Evolutionary conservation across 2,797 vertebrate species (phyloP).

Genomic region (Paguma larvata): DNA sequence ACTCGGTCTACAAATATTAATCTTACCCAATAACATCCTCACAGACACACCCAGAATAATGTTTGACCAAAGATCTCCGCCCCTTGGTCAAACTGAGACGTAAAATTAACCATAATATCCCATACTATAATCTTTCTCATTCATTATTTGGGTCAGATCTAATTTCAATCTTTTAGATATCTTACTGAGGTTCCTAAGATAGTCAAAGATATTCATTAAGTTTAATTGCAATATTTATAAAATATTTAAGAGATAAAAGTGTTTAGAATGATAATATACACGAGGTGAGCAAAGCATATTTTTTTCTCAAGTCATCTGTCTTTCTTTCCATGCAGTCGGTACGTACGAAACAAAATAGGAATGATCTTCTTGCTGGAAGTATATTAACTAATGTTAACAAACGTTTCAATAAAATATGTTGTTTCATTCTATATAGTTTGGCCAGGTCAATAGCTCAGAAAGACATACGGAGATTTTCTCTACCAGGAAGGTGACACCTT

Average conservation of each 20-base stretch:
- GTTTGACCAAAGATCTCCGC: background rate
- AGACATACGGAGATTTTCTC: background rate
- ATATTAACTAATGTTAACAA: background rate
- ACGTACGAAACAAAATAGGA: background rate
- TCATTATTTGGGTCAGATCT: background rate
- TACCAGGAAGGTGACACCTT: background rate
- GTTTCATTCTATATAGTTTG: background rate
- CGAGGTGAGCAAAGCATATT: background rate
- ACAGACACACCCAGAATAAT: background rate
- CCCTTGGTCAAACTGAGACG: background rate
- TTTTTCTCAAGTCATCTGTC: background rate
- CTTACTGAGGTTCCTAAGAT: conserved; percentile 6
- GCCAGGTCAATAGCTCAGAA: background rate
- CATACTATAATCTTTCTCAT: background rate
- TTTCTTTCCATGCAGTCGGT: background rate
- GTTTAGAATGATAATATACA: background rate
- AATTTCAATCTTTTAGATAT: conserved; percentile 36
- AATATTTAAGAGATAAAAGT: background rate
- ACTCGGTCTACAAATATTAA: background rate
- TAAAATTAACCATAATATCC: background rate
- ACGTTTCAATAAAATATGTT: background rate
- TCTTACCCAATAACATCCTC: background rate
- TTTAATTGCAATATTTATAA: conserved; percentile 27
- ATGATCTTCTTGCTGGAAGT: background rate
- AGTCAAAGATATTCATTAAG: background rate